A percentile compares a stretch with the other conserved stretches of the same genome.
Conservation (phyloP, 2,113 vertebrate species). For the Stercorarius parasiticus region DNA sequence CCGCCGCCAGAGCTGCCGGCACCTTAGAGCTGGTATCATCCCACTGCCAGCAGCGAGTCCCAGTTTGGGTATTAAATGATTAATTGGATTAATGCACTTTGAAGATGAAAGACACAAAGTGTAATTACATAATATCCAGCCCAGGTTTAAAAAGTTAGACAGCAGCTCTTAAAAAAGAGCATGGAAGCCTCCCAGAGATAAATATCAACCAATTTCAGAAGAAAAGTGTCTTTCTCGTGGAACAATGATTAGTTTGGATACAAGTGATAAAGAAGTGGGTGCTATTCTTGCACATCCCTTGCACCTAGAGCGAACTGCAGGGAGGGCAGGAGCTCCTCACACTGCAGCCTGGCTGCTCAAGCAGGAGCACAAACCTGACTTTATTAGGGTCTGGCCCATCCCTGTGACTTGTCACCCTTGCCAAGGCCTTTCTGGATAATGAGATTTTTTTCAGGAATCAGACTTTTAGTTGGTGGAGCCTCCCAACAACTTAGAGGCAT, state of each 20-base stretch:
- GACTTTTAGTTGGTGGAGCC: background rate
- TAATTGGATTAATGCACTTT: background rate
- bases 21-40: rapidly evolving
- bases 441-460: background rate
- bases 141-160: background rate
- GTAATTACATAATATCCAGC: background rate
- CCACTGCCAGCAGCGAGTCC: background rate
- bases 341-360: background rate
- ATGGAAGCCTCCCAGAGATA: background rate
- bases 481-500: background rate
- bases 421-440: background rate
- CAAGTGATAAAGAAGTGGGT: background rate
- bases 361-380: background rate
- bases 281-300: background rate
- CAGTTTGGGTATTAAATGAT: background rate
- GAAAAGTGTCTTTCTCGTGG: background rate
- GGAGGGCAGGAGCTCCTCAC: background rate
- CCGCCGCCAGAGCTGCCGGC: rapidly evolving
- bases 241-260: background rate
- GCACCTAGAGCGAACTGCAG: background rate
- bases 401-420: background rate
- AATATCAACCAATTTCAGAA: background rate
- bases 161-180: background rate
- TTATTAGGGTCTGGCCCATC: background rate
- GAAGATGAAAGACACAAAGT: background rate